Evolutionary conservation across 2,113 vertebrate species (phyloP).

Genomic region (Triplophysa siluroides): DNA sequence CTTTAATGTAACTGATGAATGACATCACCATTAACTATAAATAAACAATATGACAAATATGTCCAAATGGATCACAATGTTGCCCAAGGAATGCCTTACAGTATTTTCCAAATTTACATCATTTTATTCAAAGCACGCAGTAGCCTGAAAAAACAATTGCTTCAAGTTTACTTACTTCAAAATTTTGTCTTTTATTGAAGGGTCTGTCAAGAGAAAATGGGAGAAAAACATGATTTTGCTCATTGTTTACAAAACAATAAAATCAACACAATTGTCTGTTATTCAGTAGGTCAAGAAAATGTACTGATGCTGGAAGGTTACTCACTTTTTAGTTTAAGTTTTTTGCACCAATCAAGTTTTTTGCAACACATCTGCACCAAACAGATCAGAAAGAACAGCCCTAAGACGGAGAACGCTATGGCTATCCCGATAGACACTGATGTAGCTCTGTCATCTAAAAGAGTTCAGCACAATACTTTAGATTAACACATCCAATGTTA

Average conservation of each 20-base stretch:
- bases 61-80: too few species aligned
- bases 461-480: neutral
- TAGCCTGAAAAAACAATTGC: neutral
- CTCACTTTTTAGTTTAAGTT: constrained; percentile 34
- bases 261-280: neutral
- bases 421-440: constrained; percentile 60
- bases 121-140: too few species aligned
- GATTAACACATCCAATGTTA: neutral
- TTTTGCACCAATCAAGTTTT: constrained; percentile 23
- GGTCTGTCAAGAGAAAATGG: constrained; percentile 56
- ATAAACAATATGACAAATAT: too few species aligned
- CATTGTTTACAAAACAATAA: neutral
- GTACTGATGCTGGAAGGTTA: neutral
- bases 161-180: constrained; percentile 64
- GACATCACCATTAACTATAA: too few species aligned
- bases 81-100: too few species aligned
- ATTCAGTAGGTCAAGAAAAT: neutral
- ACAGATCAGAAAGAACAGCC: constrained; percentile 55
- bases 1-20: too few species aligned
- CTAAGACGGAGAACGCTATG: constrained; percentile 68
- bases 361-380: constrained; percentile 35
- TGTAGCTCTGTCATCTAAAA: constrained; percentile 61
- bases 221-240: neutral
- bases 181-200: constrained; percentile 66
- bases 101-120: too few species aligned